Percentiles rank a stretch among this genome's conserved stretches.
These are phyloP conservation scores for Euwallacea fornicatus DNA, from an alignment of 1,140 invertebrate genomes.

Conservation along the genomic window DNA sequence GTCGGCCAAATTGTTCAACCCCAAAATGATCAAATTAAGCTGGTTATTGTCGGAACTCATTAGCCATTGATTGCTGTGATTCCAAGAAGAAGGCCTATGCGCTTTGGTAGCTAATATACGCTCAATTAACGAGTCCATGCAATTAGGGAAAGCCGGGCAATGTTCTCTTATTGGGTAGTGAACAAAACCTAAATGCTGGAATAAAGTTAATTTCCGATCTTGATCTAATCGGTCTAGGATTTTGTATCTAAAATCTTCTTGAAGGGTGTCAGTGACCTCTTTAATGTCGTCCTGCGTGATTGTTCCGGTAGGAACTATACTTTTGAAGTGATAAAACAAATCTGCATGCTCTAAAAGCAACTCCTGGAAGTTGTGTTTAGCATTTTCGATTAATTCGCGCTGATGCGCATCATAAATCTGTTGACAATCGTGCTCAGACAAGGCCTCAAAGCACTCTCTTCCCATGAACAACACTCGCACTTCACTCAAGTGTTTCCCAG, in stretches of 20 bases:
- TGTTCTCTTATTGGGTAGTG: slow-evolving; percentile 93
- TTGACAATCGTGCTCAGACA: slow-evolving; percentile 87
- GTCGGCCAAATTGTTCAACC: slow-evolving; percentile 74
- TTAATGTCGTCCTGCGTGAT: slow-evolving; percentile 94
- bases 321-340: slow-evolving; percentile 92
- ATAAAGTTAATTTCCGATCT: slow-evolving; percentile 90
- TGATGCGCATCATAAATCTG: slow-evolving; percentile 96
- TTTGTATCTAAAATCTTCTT: slow-evolving; percentile 93
- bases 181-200: slow-evolving; percentile 94
- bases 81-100: slow-evolving; percentile 69
- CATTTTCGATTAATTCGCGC: slow-evolving; percentile 85
- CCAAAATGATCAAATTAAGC: slow-evolving; percentile 74
- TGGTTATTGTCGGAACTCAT: slow-evolving; percentile 69
- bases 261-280: slow-evolving; percentile 88
- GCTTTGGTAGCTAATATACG: slow-evolving; percentile 72
- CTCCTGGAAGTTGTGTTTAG: slow-evolving; percentile 93
- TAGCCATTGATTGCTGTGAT: slow-evolving; percentile 68
- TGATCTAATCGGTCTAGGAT: slow-evolving; percentile 90
- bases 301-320: slow-evolving; percentile 83
- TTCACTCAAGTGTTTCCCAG: slow-evolving; percentile 90
- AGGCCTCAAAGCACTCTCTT: slow-evolving; percentile 89
- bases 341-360: slow-evolving; percentile 91
- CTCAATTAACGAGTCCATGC: slow-evolving; percentile 85
- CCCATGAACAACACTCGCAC: slow-evolving; percentile 93
- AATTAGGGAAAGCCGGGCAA: slow-evolving; percentile 88